Evolutionary conservation across 1,140 invertebrate species (phyloP).

Genomic region (Oreohelix idahoensis): DNA sequence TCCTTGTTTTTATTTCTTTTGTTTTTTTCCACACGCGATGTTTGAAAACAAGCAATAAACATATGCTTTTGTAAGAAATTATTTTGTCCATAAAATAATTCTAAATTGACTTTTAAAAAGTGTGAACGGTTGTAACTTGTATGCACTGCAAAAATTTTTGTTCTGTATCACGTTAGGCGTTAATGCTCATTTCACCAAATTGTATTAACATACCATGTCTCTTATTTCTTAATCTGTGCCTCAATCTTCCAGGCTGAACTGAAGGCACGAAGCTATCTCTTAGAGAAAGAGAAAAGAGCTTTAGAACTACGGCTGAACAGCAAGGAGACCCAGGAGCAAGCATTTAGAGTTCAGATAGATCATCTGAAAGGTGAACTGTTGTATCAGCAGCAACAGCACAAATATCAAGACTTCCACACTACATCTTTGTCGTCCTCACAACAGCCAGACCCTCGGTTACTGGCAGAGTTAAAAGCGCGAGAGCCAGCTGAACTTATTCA

Average conservation of each 20-base stretch:
- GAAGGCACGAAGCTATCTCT: constrained; percentile 80
- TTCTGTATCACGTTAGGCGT: no score
- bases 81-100: no score
- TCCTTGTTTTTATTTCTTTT: no score
- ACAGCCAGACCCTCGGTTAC: not conserved
- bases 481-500: constrained; percentile 61
- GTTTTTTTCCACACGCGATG: no score
- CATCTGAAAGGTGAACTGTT: constrained; percentile 74
- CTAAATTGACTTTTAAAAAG: no score
- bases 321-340: constrained; percentile 79
- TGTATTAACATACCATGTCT: not conserved
- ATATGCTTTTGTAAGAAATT: no score
- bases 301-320: constrained; percentile 80
- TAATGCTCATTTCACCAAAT: not conserved
- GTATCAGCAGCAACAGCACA: constrained; percentile 13
- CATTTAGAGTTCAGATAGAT: constrained; percentile 78
- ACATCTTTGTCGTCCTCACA: constrained; percentile 57
- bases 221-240: not conserved
- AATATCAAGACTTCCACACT: constrained; percentile 12
- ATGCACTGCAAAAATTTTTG: no score
- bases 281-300: constrained; percentile 83
- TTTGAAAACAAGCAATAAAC: no score
- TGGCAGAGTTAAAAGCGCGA: constrained; percentile 50
- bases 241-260: constrained; percentile 80
- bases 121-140: no score